Evolutionary conservation across 2,797 vertebrate species (phyloP).

Genomic region (Potorous gilbertii): DNA sequence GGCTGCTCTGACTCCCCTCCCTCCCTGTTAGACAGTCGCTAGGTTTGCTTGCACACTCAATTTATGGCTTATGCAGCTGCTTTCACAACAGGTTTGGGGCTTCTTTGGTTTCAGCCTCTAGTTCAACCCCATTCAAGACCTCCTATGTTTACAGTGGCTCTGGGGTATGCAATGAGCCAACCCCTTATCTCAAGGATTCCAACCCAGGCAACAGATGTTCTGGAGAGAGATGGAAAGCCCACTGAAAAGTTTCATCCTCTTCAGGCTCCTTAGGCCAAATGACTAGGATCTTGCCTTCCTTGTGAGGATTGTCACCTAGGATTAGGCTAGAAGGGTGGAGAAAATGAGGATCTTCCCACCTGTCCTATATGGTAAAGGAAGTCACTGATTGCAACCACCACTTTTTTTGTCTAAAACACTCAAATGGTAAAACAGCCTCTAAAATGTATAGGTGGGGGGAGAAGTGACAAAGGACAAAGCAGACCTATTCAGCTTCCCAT

Average conservation of each 20-base stretch:
- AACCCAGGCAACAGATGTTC: slow-evolving; percentile 6
- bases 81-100: slow-evolving; percentile 81
- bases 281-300: background rate
- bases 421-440: background rate
- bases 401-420: background rate
- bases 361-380: background rate
- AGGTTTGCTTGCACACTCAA: slow-evolving; percentile 74
- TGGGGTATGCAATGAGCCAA: background rate
- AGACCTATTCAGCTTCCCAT: background rate
- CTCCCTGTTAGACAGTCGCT: slow-evolving; percentile 61
- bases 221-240: background rate
- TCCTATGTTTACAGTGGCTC: background rate
- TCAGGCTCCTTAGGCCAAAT: background rate
- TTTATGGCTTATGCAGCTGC: slow-evolving; percentile 85
- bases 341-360: background rate
- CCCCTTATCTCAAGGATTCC: background rate
- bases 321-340: background rate
- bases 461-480: background rate
- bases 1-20: slow-evolving; percentile 53
- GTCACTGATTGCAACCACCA: background rate
- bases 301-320: background rate
- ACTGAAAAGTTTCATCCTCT: background rate
- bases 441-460: background rate
- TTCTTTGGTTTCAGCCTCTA: slow-evolving; percentile 84
- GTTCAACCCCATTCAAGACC: slow-evolving; percentile 46